These are phyloP conservation scores for Isichthys henryi DNA, from an alignment of 2,113 vertebrate genomes.

Conservation along the genomic window DNA sequence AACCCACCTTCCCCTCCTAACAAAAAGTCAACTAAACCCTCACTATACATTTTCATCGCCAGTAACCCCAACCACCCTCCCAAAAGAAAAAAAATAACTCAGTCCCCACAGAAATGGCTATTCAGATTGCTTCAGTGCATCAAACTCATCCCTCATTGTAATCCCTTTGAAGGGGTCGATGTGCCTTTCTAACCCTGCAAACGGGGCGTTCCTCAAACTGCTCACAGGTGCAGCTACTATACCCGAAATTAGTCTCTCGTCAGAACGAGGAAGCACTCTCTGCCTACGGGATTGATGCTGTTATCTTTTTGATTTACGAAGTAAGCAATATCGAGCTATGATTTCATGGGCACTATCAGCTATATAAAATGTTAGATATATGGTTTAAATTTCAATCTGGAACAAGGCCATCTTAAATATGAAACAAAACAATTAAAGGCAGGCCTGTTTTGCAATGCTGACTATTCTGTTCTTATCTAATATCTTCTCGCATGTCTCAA, in stretches of 20 bases:
- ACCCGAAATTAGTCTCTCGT: neutral
- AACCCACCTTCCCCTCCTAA: neutral
- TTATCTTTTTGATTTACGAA: neutral
- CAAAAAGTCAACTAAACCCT: neutral
- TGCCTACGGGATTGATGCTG: neutral
- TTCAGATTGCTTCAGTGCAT: neutral
- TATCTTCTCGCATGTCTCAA: conserved; percentile 13
- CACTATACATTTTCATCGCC: neutral
- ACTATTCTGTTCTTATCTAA: conserved; percentile 30
- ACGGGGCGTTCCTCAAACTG: neutral
- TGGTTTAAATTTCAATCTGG: conserved; percentile 42
- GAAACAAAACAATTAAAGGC: conserved; percentile 33
- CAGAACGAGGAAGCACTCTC: neutral
- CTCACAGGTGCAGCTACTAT: neutral
- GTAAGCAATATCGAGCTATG: conserved; percentile 16
- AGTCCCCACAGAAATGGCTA: neutral
- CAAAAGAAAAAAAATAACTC: neutral
- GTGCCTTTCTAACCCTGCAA: neutral
- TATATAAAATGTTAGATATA: conserved; percentile 26
- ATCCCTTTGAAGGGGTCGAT: neutral
- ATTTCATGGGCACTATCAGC: conserved; percentile 26
- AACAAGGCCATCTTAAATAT: conserved; percentile 26
- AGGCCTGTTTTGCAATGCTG: conserved; percentile 33
- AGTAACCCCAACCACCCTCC: neutral
- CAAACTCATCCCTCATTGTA: neutral